Evolutionary conservation across 2,888 invertebrate genomes (phyloP), one percentile per base, ranked within the genome.

Genomic region (Coelopa pilipes): DNA sequence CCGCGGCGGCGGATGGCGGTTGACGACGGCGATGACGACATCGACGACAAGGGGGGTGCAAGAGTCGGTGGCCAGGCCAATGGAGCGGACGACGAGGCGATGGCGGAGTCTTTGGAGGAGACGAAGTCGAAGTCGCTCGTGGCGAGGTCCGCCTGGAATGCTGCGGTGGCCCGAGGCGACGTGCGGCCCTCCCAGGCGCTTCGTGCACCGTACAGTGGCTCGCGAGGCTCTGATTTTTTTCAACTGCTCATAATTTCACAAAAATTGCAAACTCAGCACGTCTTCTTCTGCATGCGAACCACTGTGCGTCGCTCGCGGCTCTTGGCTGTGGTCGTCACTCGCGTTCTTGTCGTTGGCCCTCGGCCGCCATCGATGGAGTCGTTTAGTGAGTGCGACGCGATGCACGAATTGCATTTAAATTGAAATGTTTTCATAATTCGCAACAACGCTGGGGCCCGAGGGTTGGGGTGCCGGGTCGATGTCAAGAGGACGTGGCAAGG

Each of bases 391-490:
- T 17, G 49, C n/a, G 55, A 34, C 60, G 70, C 34, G 55, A 21
- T 46, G 45, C 57, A 57, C 53, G 15, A 68, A 60, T 74, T 74
- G 71, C 62, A 74, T 74, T 74, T 74, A 71, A 67, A 74, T 74
- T 71, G 74, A 74, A 73, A 74, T 71, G 67, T 74, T 71, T 74
- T 50, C 74, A 62, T 68, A 70, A 70, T 62, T 70, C 69, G 60
- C 70, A 60, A 66, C 70, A 70, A 66, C 72, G 69, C 72, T 75
- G 72, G 60, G 4, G 53, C 45, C 17, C 49, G 34, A 19, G 13
- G 10, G 62, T 13, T 12, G 60, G 17, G 3, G n/a, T 49, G 70
- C 17, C 13, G 46, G n/a, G 57, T 12, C n/a, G 34, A 17, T 69
- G 57, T 24, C 55, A 62, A 59, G 19, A 59, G 24, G 21, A 21